Conservation (phyloP, 35 echinoderm and acorn worm species). For the Ophiothrix spiculata region DNA sequence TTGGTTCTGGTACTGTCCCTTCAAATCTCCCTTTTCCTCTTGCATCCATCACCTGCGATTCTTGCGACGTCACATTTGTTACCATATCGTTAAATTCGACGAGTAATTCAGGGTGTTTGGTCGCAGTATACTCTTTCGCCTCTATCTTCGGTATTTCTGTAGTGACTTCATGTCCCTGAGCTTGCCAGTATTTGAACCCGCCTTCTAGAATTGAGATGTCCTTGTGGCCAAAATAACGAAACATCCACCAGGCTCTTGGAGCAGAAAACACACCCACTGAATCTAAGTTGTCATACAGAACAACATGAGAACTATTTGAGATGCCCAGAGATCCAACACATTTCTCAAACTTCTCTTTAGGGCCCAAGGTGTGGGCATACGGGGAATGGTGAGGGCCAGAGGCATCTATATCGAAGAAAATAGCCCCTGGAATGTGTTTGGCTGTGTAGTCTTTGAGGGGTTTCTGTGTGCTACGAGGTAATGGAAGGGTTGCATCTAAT, state of each 20-base stretch:
- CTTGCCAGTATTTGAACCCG: constrained; percentile 67
- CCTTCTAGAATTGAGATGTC: constrained; percentile 77
- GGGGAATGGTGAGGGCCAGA: constrained; percentile 12
- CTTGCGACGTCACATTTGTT: constrained; percentile 46
- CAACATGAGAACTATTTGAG: constrained; percentile 72
- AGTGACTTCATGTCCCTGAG: constrained; percentile 55
- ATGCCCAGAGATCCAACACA: constrained; percentile 70
- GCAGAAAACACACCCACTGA: constrained; percentile 71
- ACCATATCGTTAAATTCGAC: constrained; percentile 81
- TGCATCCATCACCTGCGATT: constrained; percentile 92
- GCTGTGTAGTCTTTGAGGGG: constrained; percentile 51
- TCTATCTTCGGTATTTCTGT: constrained; percentile 46
- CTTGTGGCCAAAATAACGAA: constrained; percentile 79
- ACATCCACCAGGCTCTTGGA: constrained; percentile 86
- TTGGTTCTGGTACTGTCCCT: constrained; percentile 68
- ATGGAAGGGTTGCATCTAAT: constrained; percentile 60
- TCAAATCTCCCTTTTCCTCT: constrained; percentile 51
- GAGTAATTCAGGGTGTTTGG: constrained; percentile 45
- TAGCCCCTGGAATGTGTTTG: constrained; percentile 72
- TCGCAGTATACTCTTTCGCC: constrained; percentile 45
- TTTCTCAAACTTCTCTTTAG: constrained; percentile 52
- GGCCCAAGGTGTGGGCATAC: constrained; percentile 66
- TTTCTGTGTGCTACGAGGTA: constrained; percentile 36
- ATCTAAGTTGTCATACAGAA: constrained; percentile 81
- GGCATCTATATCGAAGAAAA: constrained; percentile 68